Evolutionary conservation across 1,140 invertebrate genomes (phyloP), one percentile per base, ranked within the genome.

Genomic region (Copidosoma floridanum): DNA sequence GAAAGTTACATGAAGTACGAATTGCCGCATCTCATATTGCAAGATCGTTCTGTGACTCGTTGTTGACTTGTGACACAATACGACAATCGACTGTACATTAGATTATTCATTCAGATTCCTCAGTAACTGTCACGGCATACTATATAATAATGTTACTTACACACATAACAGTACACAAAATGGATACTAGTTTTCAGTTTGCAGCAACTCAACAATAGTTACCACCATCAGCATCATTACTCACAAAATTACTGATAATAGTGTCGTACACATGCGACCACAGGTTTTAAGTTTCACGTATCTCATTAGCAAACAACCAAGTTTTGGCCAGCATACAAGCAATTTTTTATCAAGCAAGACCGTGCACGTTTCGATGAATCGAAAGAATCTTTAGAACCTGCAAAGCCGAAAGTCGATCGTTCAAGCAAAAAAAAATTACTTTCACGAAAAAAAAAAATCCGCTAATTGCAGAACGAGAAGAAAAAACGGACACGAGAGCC

Each of bases 11-110:
- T 16, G 21, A 52, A 50, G 27, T 40, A 59, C n/a, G 50, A 46
- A 52, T 35, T 35, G 50, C 44, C 59, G 59, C 52, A 61, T 61
- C 52, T n/a, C n/a, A n/a, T n/a, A 50, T 51, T 27, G 16, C 38
- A 57, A 62, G 55, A 61, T 66, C 61, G 58, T 65, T 57, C 63
- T 60, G 63, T 57, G 52, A 64, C 57, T 64, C 63, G 57, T 58
- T 58, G 56, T 60, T 64, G 54, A 55, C 58, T 65, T 54, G 58
- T 60, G 53, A 60, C 57, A 55, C 43, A 59, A 55, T 52, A 48
- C 48, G 54, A 65, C 20, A 61, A 61, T 55, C 53, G 59, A 57
- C 60, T 62, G 40, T 52, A 52, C 52, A n/a, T n/a, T n/a, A n/a
- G 60, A 62, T 62, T 62, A 56, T 56, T 47, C 60, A 56, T 24